Percentiles rank a stretch among this genome's conserved stretches.
These are phyloP conservation scores for Drosophila navojoa DNA, from an alignment of 1,140 invertebrate genomes.

Conservation along the genomic window DNA sequence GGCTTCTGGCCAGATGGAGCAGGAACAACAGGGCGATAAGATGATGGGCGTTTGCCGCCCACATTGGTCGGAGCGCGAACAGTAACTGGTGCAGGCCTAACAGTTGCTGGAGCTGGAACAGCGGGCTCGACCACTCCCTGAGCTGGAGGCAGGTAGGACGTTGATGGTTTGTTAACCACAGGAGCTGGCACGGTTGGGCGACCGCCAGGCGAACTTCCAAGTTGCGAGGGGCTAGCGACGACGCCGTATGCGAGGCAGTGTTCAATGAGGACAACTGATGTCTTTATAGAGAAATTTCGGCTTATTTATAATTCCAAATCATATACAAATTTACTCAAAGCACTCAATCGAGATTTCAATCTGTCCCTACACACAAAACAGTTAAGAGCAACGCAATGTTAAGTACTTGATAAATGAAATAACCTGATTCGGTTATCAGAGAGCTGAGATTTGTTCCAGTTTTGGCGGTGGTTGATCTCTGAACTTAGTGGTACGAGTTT, in stretches of 20 bases:
- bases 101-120: not conserved
- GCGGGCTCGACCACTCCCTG: not conserved
- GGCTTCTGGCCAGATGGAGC: too few relatives aligned
- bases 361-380: conserved; percentile 28
- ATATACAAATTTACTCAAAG: not conserved
- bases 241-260: conserved; percentile 9
- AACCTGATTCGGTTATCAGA: not conserved
- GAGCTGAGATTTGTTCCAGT: too few relatives aligned
- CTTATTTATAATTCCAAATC: not conserved
- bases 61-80: too few relatives aligned
- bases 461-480: too few relatives aligned
- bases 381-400: conserved; percentile 52
- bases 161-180: not conserved
- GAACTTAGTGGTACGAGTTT: too few relatives aligned
- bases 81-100: not conserved
- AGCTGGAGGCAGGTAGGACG: not conserved
- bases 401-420: conserved; percentile 37
- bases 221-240: not conserved
- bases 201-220: not conserved
- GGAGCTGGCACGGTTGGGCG: not conserved
- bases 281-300: not conserved
- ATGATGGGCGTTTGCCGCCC: not conserved
- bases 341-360: not conserved
- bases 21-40: not conserved
- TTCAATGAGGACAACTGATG: conserved; percentile 42